Conservation (phyloP, 2,113 vertebrate species). For the Archilochus colubris region DNA sequence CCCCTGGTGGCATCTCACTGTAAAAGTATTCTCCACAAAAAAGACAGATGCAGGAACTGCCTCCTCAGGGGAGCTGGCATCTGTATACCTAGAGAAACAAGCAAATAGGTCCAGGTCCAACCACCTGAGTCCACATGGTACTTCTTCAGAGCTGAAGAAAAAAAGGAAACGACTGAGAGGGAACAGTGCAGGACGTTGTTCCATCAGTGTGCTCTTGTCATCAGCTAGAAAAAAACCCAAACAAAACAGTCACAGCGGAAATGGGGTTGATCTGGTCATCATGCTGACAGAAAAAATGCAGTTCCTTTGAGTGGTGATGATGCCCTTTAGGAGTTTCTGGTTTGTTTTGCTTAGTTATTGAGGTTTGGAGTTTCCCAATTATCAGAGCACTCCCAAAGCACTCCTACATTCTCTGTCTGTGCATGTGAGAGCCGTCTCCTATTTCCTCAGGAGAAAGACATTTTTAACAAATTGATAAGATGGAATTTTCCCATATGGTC, state of each 20-base stretch:
- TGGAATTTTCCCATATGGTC: conserved; percentile 19
- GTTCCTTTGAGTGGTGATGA: neutral
- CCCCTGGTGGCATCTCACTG: neutral
- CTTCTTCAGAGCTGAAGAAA: conserved; percentile 16
- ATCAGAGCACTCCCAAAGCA: conserved; percentile 2
- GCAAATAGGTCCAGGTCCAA: neutral
- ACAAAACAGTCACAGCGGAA: neutral
- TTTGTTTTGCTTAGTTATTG: conserved; percentile 19
- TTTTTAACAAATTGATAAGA: conserved; percentile 24
- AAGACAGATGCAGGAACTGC: neutral
- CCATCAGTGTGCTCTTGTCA: conserved; percentile 4
- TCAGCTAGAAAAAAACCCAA: neutral
- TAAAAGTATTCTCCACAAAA: neutral
- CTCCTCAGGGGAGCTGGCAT: neutral
- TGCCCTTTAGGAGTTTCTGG: conserved; percentile 8
- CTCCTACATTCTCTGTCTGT: neutral
- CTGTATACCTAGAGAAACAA: neutral
- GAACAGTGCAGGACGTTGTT: conserved; percentile 7
- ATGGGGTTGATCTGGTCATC: neutral
- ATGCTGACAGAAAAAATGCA: conserved; percentile 17
- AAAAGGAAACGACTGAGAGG: conserved; percentile 45
- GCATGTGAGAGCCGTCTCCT: neutral
- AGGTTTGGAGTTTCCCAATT: neutral
- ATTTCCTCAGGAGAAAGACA: neutral
- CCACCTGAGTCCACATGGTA: neutral